These are phyloP conservation scores for Zophobas atratus DNA, from an alignment of 1,140 invertebrate genomes.

Conservation along the genomic window DNA sequence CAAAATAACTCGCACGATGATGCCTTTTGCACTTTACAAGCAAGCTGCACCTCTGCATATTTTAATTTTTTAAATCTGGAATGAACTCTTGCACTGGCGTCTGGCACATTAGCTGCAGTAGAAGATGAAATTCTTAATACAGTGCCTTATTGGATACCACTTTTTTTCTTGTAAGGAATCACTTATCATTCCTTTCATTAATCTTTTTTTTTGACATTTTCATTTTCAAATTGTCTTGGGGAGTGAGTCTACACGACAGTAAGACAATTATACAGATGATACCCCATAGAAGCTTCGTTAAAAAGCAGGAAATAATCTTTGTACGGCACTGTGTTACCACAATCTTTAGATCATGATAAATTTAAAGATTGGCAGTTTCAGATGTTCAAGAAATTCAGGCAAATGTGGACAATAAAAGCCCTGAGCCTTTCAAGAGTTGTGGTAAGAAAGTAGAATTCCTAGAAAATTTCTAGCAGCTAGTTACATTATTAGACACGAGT, in stretches of 20 bases:
- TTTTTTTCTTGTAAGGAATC: neutral
- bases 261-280: too few species aligned
- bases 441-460: constrained; percentile 13
- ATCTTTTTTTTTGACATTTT: neutral
- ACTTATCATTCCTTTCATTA: neutral
- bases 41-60: neutral
- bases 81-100: neutral
- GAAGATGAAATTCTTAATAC: neutral
- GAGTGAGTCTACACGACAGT: too few species aligned
- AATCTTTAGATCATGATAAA: neutral
- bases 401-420: constrained; percentile 6
- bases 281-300: neutral
- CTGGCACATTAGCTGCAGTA: neutral
- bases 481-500: too few species aligned
- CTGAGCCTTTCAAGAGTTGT: neutral
- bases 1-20: neutral
- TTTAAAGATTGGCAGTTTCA: constrained; percentile 12
- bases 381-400: constrained; percentile 10
- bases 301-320: neutral
- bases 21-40: constrained; percentile 2
- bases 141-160: constrained; percentile 6
- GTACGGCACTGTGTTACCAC: constrained; percentile 13
- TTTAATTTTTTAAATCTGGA: neutral
- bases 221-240: too few species aligned
- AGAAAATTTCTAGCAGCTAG: too few species aligned